Evolutionary conservation across 2,113 vertebrate species (phyloP).

Genomic region (Orientallactaga bullata): DNA sequence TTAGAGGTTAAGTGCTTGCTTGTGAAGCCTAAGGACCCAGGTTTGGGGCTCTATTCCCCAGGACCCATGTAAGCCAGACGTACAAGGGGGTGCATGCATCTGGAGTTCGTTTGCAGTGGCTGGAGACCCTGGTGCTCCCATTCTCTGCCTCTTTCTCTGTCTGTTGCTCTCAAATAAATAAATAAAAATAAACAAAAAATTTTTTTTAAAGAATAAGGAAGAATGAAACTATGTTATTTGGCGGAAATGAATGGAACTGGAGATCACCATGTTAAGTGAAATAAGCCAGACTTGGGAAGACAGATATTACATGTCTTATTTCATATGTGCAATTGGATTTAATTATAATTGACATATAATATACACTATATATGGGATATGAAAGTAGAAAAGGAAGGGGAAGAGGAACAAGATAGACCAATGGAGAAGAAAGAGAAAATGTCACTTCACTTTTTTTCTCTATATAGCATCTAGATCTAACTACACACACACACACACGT

Average conservation of each 20-base stretch:
- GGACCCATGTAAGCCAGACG: too few species aligned
- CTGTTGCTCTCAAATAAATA: too few species aligned
- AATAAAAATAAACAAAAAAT: too few species aligned
- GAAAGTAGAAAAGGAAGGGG: background rate
- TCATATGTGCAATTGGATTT: background rate
- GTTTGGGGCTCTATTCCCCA: too few species aligned
- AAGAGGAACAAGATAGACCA: background rate
- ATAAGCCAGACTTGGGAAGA: background rate
- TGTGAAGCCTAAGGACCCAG: too few species aligned
- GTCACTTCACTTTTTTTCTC: background rate
- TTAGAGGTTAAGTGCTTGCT: too few species aligned
- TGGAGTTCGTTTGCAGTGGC: too few species aligned
- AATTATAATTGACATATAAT: background rate
- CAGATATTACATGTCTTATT: background rate
- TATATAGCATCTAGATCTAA: background rate
- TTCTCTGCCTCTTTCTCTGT: too few species aligned
- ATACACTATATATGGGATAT: too few species aligned
- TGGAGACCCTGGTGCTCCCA: too few species aligned
- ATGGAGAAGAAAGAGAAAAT: too few species aligned
- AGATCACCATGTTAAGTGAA: background rate
- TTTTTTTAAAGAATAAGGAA: background rate
- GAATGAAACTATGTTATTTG: background rate
- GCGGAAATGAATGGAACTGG: background rate
- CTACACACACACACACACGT: background rate
- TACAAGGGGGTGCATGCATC: too few species aligned